A percentile compares a stretch with the other conserved stretches of the same genome.
These are phyloP conservation scores for Campoplex nolae DNA, from an alignment of 2,888 invertebrate genomes.

Conservation along the genomic window DNA sequence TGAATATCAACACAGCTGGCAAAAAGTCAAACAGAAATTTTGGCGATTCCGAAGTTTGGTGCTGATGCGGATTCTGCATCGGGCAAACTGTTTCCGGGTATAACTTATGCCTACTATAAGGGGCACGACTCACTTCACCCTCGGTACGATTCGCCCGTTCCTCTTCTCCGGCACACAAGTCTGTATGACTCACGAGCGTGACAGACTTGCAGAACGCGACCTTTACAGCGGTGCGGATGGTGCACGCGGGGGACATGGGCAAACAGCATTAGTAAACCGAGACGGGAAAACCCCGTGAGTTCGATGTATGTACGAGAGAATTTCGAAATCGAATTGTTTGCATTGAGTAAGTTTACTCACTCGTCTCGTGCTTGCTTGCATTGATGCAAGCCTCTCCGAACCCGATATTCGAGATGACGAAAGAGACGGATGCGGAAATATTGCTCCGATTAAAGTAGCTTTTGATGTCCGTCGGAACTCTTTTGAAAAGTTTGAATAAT, in stretches of 20 bases:
- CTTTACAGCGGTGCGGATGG: constrained; percentile 8
- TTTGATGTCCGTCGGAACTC: neutral
- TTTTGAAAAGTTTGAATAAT: neutral
- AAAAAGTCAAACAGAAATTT: constrained; percentile 58
- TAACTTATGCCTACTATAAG: neutral
- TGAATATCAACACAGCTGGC: constrained; percentile 34
- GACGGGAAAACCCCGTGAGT: constrained; percentile 48
- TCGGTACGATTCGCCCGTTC: neutral
- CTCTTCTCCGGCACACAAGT: neutral
- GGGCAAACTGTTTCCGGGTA: constrained; percentile 46
- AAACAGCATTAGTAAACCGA: constrained; percentile 72
- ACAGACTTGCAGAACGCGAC: constrained; percentile 16
- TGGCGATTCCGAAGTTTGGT: constrained; percentile 31
- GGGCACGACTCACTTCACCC: constrained; percentile 12
- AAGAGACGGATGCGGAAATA: constrained; percentile 19
- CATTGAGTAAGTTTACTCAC: constrained; percentile 45
- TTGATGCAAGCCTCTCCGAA: constrained; percentile 22
- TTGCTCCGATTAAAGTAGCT: neutral
- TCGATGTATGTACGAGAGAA: constrained; percentile 36
- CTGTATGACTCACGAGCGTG: constrained; percentile 13
- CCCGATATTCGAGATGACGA: constrained; percentile 10
- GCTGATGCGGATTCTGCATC: constrained; percentile 38
- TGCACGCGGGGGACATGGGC: constrained; percentile 53
- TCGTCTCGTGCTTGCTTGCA: constrained; percentile 30
- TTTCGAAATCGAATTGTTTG: constrained; percentile 63